Percentiles rank a stretch among this genome's conserved stretches.
Evolutionary conservation across 2,888 invertebrate species (phyloP).

Genomic region (Pterostichus niger): DNA sequence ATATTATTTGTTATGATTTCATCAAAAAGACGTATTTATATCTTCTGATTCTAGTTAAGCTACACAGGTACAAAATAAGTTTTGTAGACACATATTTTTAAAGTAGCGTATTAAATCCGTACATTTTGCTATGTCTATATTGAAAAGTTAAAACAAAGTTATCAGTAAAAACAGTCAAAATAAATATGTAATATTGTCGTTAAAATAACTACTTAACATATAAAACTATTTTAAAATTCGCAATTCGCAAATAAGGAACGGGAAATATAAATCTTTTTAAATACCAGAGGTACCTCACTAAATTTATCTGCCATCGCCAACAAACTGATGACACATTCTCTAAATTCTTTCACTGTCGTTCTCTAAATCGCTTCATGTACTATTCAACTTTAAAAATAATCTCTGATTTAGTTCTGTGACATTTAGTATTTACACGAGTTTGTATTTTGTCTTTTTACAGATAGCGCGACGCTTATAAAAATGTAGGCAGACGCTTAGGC

Average conservation of each 20-base stretch:
- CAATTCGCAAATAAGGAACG: conserved; percentile 8
- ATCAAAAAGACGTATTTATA: not conserved
- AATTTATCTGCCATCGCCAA: not conserved
- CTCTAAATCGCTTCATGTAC: conserved; percentile 2
- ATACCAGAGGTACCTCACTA: not conserved
- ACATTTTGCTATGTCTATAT: too few species aligned
- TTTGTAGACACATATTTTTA: too few species aligned
- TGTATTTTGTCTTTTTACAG: not conserved
- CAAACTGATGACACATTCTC: conserved; percentile 1
- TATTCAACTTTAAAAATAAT: conserved; percentile 22
- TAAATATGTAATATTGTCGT: not conserved
- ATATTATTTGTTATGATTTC: conserved; percentile 3
- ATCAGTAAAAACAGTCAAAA: not conserved
- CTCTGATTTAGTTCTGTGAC: conserved; percentile 18
- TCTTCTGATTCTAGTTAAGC: not conserved
- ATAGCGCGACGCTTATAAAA: not conserved
- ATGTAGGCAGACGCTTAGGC: too few species aligned
- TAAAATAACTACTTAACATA: not conserved
- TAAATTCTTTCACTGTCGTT: not conserved
- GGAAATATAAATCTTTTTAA: conserved; percentile 12
- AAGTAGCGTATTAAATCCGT: too few species aligned
- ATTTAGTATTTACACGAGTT: not conserved
- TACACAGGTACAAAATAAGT: not conserved
- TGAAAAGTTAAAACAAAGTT: too few species aligned
- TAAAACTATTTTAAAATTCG: conserved; percentile 3